These are phyloP conservation scores for Halictus quadricinctus DNA, from an alignment of 2,888 invertebrate genomes.

Conservation along the genomic window DNA sequence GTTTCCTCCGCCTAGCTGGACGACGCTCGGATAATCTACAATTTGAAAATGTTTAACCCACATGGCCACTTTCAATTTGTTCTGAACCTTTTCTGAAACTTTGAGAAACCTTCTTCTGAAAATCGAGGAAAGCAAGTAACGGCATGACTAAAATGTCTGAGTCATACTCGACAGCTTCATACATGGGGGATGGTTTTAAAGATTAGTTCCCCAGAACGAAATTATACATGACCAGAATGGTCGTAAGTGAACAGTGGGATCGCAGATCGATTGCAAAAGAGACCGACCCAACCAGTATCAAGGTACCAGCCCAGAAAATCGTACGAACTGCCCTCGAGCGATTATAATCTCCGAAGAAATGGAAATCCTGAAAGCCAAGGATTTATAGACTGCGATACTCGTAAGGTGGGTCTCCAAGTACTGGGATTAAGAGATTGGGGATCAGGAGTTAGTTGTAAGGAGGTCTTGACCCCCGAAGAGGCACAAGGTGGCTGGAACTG, in stretches of 20 bases:
- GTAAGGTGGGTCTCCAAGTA: not conserved
- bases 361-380: not conserved
- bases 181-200: not conserved
- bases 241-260: not conserved
- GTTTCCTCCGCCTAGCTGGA: not conserved
- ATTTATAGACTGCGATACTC: not conserved
- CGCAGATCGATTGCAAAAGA: not conserved
- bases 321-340: not conserved
- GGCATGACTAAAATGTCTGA: not conserved
- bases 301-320: not conserved
- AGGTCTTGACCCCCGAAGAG: constrained; percentile 10
- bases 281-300: not conserved
- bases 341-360: constrained; percentile 19
- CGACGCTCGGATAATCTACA: not conserved
- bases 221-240: not conserved
- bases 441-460: not conserved
- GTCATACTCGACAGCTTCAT: not conserved
- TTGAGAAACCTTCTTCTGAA: not conserved
- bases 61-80: not conserved
- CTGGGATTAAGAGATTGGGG: constrained; percentile 5
- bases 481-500: constrained; percentile 3
- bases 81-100: not conserved
- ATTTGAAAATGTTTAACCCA: not conserved
- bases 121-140: not conserved
- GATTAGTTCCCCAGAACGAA: not conserved